Percentiles rank a stretch among this genome's conserved stretches.
phyloP scores from a whole-genome alignment of 2,113 vertebrate genomes.

The Tachuris rubrigastra region DNA sequence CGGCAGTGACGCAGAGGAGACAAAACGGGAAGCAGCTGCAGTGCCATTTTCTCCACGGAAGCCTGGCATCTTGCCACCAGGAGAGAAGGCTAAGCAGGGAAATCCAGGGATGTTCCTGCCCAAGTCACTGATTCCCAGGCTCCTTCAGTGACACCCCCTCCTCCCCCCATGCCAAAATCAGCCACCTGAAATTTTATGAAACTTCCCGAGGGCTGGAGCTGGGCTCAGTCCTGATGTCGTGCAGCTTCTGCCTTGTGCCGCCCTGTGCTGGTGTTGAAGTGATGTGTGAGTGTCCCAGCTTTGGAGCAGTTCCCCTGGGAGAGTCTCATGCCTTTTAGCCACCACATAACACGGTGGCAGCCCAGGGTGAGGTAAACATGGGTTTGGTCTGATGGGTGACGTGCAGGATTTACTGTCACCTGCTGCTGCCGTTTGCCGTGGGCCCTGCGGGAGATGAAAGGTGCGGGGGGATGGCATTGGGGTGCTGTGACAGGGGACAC shows the following conservation, averaged over 20 bases:
- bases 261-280: not conserved
- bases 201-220: not conserved
- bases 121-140: not conserved
- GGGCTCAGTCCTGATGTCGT: not conserved
- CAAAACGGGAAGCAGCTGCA: conserved; percentile 2
- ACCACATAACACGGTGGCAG: fast-evolving
- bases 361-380: not conserved
- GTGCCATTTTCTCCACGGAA: not conserved
- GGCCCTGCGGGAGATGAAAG: not conserved
- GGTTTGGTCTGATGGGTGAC: not conserved
- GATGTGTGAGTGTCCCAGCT: not conserved
- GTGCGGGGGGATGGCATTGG: not conserved
- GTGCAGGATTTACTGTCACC: not conserved
- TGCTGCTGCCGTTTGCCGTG: fast-evolving
- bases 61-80: not conserved
- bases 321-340: not conserved
- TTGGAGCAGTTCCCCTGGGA: not conserved
- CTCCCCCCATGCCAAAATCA: not conserved
- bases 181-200: not conserved
- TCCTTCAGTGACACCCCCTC: not conserved
- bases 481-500: not conserved
- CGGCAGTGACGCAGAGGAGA: not conserved
- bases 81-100: not conserved
- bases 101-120: not conserved
- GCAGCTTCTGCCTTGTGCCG: not conserved